phyloP scores from a whole-genome alignment of 2,888 invertebrate genomes.

The Lochmaea crataegi region DNA sequence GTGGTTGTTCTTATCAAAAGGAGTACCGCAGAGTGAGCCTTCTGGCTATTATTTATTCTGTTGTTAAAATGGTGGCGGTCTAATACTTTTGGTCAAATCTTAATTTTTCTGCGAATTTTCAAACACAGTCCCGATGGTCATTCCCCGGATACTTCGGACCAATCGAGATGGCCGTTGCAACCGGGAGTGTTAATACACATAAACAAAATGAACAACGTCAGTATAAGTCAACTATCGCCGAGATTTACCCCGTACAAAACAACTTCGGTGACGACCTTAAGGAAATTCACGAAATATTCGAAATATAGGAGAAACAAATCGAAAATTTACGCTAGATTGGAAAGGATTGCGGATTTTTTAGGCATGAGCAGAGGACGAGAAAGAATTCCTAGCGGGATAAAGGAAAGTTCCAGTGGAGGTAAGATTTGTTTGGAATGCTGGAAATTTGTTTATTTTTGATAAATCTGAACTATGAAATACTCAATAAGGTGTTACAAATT shows the following conservation, averaged over 20 bases:
- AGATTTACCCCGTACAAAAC: slow-evolving; percentile 55
- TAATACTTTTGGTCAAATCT: not conserved
- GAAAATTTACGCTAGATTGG: slow-evolving; percentile 61
- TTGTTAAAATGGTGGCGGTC: no score
- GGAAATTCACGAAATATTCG: slow-evolving; percentile 53
- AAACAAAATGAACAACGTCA: slow-evolving; percentile 81
- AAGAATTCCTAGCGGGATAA: slow-evolving; percentile 65
- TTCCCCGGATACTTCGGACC: slow-evolving; percentile 57
- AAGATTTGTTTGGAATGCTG: slow-evolving; percentile 49
- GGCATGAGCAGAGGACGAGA: slow-evolving; percentile 58
- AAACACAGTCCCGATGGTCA: slow-evolving; percentile 66
- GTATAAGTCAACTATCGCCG: slow-evolving; percentile 57
- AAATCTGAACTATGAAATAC: not conserved
- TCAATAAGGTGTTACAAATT: no score
- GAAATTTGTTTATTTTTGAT: slow-evolving; percentile 49
- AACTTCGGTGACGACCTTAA: slow-evolving; percentile 49
- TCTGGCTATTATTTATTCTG: no score
- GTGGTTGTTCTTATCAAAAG: no score
- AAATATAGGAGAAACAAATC: slow-evolving; percentile 59
- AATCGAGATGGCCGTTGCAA: slow-evolving; percentile 85
- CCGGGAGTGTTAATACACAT: slow-evolving; percentile 91
- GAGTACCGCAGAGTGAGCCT: no score
- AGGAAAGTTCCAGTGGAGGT: slow-evolving; percentile 66
- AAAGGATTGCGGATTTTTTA: slow-evolving; percentile 59
- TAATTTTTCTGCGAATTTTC: slow-evolving; percentile 4